A percentile compares a stretch with the other conserved stretches of the same genome.
phyloP scores from a whole-genome alignment of 2,113 vertebrate species.

The Numenius arquata region DNA sequence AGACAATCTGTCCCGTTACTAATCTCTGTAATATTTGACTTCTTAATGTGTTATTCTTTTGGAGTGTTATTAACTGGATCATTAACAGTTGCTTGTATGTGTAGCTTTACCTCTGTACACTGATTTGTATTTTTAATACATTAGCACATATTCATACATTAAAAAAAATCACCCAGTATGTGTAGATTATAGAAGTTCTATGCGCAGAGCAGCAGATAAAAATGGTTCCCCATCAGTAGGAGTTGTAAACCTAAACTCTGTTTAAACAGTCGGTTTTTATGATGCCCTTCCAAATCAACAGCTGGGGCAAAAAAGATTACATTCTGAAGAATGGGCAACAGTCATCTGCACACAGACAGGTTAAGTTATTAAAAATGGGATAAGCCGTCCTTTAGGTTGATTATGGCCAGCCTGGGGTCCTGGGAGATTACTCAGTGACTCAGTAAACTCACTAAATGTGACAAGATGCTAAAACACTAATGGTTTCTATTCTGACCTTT shows the following conservation, averaged over 20 bases:
- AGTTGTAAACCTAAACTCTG: not conserved
- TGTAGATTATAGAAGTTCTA: not conserved
- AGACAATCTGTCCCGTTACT: not conserved
- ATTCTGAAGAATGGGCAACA: not conserved
- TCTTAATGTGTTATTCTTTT: not conserved
- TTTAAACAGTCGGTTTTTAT: not conserved
- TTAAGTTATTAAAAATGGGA: not conserved
- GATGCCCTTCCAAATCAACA: not conserved
- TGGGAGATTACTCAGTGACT: not conserved
- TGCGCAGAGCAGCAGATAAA: not conserved
- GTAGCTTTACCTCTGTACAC: not conserved
- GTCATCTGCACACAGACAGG: not conserved
- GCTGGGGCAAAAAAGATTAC: accelerated
- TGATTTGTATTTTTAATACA: not conserved
- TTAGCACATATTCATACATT: not conserved
- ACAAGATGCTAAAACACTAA: slow-evolving; percentile 30
- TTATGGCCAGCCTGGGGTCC: not conserved
- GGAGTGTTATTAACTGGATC: not conserved
- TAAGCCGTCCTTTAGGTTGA: not conserved
- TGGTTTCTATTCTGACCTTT: slow-evolving; percentile 31
- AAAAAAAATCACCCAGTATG: not conserved
- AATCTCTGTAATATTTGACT: not conserved
- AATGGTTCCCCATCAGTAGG: not conserved
- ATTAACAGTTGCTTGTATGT: not conserved
- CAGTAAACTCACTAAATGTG: slow-evolving; percentile 4